Conservation (phyloP, 2,888 invertebrate genomes). For the Cantharis rufa region DNA sequence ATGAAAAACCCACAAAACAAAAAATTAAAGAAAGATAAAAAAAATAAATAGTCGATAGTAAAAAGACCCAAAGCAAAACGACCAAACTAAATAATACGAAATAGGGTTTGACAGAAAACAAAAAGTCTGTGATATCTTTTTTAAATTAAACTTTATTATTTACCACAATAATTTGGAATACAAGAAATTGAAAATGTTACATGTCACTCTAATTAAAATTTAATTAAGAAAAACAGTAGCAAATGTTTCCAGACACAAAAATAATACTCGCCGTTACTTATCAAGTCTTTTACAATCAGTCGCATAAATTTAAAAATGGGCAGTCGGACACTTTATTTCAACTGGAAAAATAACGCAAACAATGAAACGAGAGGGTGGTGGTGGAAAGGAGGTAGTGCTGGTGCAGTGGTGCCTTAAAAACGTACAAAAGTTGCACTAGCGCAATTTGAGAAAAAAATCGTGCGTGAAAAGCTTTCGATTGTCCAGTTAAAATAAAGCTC, state of each 20-base stretch:
- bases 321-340: background rate
- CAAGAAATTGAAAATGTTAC: constrained; percentile 24
- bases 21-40: constrained; percentile 11
- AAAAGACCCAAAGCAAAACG: constrained; percentile 51
- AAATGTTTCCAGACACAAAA: constrained; percentile 31
- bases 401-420: background rate
- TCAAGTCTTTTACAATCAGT: constrained; percentile 20
- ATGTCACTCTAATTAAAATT: constrained; percentile 18
- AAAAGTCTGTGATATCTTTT: constrained; percentile 38
- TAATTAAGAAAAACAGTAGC: constrained; percentile 19
- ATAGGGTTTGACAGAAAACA: constrained; percentile 36
- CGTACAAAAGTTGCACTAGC: background rate
- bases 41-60: constrained; percentile 35
- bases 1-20: constrained; percentile 19
- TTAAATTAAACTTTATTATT: constrained; percentile 28
- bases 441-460: background rate
- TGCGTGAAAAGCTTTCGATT: background rate
- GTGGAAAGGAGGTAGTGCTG: background rate
- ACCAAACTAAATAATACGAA: constrained; percentile 39
- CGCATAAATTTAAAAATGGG: constrained; percentile 2
- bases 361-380: background rate
- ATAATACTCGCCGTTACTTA: constrained; percentile 11
- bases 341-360: background rate
- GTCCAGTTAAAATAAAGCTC: constrained; percentile 2
- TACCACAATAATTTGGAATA: constrained; percentile 37